A percentile compares a stretch with the other conserved stretches of the same genome.
Conservation (phyloP, 2,797 vertebrate species). For the Eulemur rubriventer region DNA sequence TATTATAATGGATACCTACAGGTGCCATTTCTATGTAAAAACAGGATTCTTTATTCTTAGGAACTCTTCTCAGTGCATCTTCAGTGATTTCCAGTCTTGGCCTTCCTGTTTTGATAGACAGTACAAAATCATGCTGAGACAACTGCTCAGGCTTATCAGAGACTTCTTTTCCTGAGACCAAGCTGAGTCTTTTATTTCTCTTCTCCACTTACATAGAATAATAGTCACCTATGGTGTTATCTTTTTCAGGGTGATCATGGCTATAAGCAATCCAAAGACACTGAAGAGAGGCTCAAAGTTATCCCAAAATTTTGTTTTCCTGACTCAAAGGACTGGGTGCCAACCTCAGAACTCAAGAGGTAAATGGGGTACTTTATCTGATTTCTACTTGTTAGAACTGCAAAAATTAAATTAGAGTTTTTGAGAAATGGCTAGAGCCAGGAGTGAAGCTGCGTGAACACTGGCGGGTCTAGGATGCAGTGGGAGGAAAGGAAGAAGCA, state of each 20-base stretch:
- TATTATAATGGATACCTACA: neutral
- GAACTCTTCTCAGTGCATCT: neutral
- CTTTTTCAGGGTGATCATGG: conserved; percentile 92
- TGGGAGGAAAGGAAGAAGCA: conserved; percentile 21
- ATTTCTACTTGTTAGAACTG: neutral
- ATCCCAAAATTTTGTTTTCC: conserved; percentile 99
- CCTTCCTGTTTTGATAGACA: neutral
- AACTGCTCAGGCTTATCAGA: neutral
- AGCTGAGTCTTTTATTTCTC: neutral
- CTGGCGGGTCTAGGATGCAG: neutral
- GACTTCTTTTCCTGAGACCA: neutral
- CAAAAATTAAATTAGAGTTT: neutral
- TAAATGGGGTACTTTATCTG: conserved; percentile 71
- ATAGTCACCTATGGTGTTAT: conserved; percentile 37
- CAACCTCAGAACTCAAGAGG: conserved; percentile 93
- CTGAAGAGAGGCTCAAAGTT: conserved; percentile 95
- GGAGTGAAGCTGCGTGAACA: neutral
- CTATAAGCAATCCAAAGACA: conserved; percentile 92
- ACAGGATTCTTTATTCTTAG: conserved; percentile 16
- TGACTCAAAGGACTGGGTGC: conserved; percentile 94
- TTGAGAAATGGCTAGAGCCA: neutral
- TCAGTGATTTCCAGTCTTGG: neutral
- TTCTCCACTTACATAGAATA: neutral
- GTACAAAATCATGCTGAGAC: neutral
- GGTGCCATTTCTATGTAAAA: conserved; percentile 16